Percentiles rank a stretch among this genome's conserved stretches.
These are phyloP conservation scores for Epicauta chinensis DNA, from an alignment of 1,140 invertebrate species.

Conservation along the genomic window DNA sequence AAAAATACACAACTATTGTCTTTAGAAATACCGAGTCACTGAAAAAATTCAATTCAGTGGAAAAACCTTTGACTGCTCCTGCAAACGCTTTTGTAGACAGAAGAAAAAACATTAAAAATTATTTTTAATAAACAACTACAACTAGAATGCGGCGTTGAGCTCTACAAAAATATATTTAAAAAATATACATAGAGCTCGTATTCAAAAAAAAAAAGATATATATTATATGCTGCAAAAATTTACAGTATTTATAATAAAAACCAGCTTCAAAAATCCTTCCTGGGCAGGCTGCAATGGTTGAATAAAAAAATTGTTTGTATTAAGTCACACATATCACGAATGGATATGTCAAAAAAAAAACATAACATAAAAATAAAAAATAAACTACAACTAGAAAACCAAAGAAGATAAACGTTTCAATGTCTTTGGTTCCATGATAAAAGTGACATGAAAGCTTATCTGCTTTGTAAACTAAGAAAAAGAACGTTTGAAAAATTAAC, in stretches of 20 bases:
- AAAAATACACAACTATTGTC: constrained; percentile 8
- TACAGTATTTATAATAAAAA: constrained; percentile 30
- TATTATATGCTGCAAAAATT: constrained; percentile 37
- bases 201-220: neutral
- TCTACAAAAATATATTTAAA: constrained; percentile 4
- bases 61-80: constrained; percentile 40
- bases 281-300: constrained; percentile 42
- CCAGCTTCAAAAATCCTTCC: constrained; percentile 42
- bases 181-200: no score
- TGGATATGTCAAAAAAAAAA: constrained; percentile 42
- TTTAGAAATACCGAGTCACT: constrained; percentile 25
- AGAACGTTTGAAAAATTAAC: no score
- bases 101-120: constrained; percentile 30
- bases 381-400: no score
- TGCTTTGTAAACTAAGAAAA: no score
- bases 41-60: constrained; percentile 19
- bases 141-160: constrained; percentile 6
- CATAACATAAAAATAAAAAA: no score
- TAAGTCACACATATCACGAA: constrained; percentile 40
- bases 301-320: constrained; percentile 31
- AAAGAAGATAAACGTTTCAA: no score
- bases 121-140: constrained; percentile 12
- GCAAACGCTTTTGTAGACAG: constrained; percentile 46
- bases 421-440: no score
- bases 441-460: no score